Evolutionary conservation across 2,888 invertebrate genomes (phyloP), one percentile per base, ranked within the genome.

Genomic region (Listrodromus nycthemerus): DNA sequence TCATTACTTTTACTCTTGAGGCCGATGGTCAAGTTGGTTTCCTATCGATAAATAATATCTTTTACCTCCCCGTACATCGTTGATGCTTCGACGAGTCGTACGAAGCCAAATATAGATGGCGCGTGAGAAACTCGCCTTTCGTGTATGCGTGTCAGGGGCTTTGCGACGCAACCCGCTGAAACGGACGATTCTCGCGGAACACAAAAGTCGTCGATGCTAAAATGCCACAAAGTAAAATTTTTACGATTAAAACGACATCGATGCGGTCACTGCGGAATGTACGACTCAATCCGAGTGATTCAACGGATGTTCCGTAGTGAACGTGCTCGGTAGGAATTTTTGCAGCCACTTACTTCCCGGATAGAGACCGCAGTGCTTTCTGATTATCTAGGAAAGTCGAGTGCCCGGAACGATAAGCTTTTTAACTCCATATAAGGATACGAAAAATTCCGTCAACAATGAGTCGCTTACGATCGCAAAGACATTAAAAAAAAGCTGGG

Each of bases 131-230:
- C 79, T 86, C 74, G 86, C 87, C 89, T 87, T 89, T 85, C 86
- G 85, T 80, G 88, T 88, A 89, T 89, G 79, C 87, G 82, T 90
- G 87, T 89, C 89, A 90, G 87, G 88, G 86, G 86, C 87, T 61
- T 73, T 33, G 33, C 33, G 52, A 50, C 52, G 66, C 33, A 52
- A 69, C 58, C 67, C 61, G 69, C 41, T 55, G 69, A 37, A 73
- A 13, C n/a, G 16, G n/a, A 74, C 19, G 52, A 52, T 58, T 63
- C 63, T 67, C 52, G n/a, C 33, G 33, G 33, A 33, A 33, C 8
- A 33, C 33, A 8, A 33, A 8, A 5, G 8, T 33, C 33, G 33
- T 8, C 33, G 33, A 37, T 8, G 37, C 37, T 10, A 37, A 37
- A 37, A 37, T 2, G 37, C 8, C 37, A 37, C 37, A 8, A 8